Conservation (phyloP, 2,797 vertebrate species). For the Tarsius wallacei region DNA sequence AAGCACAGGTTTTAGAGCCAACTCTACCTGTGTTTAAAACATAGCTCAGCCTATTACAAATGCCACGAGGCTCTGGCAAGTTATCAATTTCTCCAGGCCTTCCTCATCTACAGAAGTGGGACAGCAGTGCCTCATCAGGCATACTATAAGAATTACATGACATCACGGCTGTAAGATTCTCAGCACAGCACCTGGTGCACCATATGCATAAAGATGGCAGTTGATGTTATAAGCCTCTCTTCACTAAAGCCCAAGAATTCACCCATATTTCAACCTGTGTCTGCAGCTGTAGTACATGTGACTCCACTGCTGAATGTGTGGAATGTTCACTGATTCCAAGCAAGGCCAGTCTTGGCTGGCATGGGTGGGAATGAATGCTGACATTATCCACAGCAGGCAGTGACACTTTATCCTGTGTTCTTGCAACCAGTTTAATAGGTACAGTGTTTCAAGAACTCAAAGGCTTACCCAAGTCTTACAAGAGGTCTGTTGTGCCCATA, state of each 20-base stretch:
- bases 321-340: background rate
- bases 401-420: background rate
- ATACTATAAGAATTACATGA: background rate
- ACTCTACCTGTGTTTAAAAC: background rate
- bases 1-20: background rate
- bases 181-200: background rate
- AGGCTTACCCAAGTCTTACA: slow-evolving; percentile 16
- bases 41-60: background rate
- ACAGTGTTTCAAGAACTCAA: slow-evolving; percentile 56
- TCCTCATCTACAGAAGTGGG: background rate
- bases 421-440: slow-evolving; percentile 10
- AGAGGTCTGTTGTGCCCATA: slow-evolving; percentile 48
- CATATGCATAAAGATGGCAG: background rate
- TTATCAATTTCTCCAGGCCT: background rate
- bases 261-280: background rate
- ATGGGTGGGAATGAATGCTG: background rate
- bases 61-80: background rate
- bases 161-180: background rate
- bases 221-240: fast-evolving
- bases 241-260: background rate
- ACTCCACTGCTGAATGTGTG: fast-evolving
- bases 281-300: background rate
- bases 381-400: slow-evolving; percentile 42
- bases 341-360: background rate
- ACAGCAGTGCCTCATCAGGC: background rate